Conservation (phyloP, 2,888 invertebrate genomes). For the Drosophila anomalata region DNA sequence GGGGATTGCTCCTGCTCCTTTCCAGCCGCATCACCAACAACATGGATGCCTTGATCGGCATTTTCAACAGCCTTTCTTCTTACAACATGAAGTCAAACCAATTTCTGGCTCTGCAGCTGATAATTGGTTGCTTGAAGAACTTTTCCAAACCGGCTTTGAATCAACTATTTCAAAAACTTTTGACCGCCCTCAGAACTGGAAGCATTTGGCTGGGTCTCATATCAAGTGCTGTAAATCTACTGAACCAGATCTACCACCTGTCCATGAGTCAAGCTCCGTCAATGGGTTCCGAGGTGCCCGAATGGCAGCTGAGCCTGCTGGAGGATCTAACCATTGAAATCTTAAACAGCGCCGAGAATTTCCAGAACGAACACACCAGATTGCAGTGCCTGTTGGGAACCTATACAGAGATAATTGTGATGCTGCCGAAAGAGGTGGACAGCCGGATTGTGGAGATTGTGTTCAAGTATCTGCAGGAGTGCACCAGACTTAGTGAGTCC, state of each 20-base stretch:
- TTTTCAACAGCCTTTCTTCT: conserved; percentile 77
- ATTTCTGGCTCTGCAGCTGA: conserved; percentile 81
- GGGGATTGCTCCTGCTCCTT: conserved; percentile 76
- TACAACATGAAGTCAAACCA: conserved; percentile 82
- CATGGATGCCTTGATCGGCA: conserved; percentile 80
- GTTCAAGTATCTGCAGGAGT: conserved; percentile 78
- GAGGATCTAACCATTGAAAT: conserved; percentile 66
- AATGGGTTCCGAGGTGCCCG: conserved; percentile 21
- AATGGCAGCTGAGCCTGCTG: conserved; percentile 78
- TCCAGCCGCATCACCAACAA: conserved; percentile 82
- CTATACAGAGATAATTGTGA: conserved; percentile 81
- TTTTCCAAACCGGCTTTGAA: conserved; percentile 82
- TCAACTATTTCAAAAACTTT: conserved; percentile 78
- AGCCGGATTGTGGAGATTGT: conserved; percentile 71
- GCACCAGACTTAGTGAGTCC: conserved; percentile 69
- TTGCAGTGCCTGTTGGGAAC: conserved; percentile 79
- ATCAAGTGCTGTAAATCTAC: conserved; percentile 80
- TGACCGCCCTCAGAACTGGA: conserved; percentile 74
- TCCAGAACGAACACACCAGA: conserved; percentile 74
- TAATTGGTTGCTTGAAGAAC: conserved; percentile 75
- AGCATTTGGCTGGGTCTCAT: conserved; percentile 79
- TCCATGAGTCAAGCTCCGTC: conserved; percentile 69
- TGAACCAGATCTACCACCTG: conserved; percentile 75
- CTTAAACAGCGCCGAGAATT: conserved; percentile 66
- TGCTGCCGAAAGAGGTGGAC: conserved; percentile 67